These are phyloP conservation scores for Nesogale talazaci DNA, from an alignment of 2,113 vertebrate species.

Conservation along the genomic window DNA sequence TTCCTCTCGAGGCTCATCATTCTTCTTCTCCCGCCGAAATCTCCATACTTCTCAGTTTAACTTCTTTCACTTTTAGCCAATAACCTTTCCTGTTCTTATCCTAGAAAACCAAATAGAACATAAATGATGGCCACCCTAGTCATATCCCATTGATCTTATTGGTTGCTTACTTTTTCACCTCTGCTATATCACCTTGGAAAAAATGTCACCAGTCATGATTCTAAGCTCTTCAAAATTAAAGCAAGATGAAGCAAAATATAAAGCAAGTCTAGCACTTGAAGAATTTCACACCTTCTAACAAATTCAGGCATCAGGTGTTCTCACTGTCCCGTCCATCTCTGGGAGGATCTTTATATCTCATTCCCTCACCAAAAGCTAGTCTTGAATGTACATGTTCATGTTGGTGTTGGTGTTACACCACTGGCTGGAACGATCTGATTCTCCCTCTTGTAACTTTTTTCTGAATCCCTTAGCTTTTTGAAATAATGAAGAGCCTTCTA, in stretches of 20 bases:
- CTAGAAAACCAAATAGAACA: background rate
- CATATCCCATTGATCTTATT: background rate
- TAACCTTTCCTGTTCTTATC: background rate
- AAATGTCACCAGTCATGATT: background rate
- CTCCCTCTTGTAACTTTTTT: too few relatives aligned
- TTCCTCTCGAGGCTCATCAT: background rate
- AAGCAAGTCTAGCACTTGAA: background rate
- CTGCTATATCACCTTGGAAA: background rate
- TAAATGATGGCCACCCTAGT: background rate
- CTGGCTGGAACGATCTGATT: too few relatives aligned
- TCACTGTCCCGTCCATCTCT: background rate
- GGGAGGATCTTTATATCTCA: background rate
- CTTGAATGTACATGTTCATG: too few relatives aligned
- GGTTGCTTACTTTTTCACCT: background rate
- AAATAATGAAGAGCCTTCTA: too few relatives aligned
- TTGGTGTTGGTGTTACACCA: too few relatives aligned
- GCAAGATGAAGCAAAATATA: background rate
- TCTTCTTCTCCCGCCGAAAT: background rate
- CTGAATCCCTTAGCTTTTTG: too few relatives aligned
- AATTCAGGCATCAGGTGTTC: background rate
- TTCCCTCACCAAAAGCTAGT: too few relatives aligned
- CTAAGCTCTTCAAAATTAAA: background rate
- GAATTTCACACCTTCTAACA: background rate
- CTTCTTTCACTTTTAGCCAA: background rate
- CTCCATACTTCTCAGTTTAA: background rate